Conservation (phyloP, 1,140 invertebrate species). For the Frieseomelitta varia region DNA sequence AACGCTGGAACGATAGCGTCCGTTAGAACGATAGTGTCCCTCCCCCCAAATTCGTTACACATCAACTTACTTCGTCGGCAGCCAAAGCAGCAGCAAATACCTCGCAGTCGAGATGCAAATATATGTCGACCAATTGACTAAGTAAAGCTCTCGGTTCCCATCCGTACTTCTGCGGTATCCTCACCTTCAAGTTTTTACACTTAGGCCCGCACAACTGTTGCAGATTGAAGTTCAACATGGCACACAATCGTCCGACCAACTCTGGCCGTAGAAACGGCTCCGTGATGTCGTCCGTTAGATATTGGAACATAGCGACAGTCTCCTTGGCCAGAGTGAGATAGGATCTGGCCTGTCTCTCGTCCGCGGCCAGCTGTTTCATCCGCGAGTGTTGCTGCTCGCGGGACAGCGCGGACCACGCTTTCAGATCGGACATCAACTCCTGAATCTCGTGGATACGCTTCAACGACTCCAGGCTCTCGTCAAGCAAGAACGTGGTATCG, state of each 20-base stretch:
- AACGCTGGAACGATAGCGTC: constrained; percentile 86
- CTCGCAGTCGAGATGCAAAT: constrained; percentile 96
- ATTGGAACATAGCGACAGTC: constrained; percentile 99
- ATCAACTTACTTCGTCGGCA: constrained; percentile 89
- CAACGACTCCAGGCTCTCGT: constrained; percentile 97
- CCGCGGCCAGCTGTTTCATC: constrained; percentile 91
- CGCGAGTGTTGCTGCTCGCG: constrained; percentile 90
- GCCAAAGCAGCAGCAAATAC: constrained; percentile 94
- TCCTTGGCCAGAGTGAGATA: constrained; percentile 97
- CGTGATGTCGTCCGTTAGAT: constrained; percentile 96
- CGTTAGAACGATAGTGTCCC: constrained; percentile 5
- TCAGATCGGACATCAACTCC: constrained; percentile 89
- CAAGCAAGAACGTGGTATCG: constrained; percentile 98
- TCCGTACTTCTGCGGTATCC: constrained; percentile 96
- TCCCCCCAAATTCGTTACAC: background rate
- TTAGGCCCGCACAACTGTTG: constrained; percentile 98
- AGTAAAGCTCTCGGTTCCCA: constrained; percentile 97
- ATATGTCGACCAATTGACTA: constrained; percentile 97
- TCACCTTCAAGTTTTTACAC: constrained; percentile 98
- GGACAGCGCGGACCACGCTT: constrained; percentile 86
- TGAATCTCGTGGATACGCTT: constrained; percentile 98
- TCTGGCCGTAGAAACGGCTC: constrained; percentile 96
- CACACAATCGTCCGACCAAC: constrained; percentile 95
- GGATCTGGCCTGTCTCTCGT: constrained; percentile 96
- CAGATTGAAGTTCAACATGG: constrained; percentile 99